phyloP scores from a whole-genome alignment of 2,888 invertebrate species.

The Ophion costatus region DNA sequence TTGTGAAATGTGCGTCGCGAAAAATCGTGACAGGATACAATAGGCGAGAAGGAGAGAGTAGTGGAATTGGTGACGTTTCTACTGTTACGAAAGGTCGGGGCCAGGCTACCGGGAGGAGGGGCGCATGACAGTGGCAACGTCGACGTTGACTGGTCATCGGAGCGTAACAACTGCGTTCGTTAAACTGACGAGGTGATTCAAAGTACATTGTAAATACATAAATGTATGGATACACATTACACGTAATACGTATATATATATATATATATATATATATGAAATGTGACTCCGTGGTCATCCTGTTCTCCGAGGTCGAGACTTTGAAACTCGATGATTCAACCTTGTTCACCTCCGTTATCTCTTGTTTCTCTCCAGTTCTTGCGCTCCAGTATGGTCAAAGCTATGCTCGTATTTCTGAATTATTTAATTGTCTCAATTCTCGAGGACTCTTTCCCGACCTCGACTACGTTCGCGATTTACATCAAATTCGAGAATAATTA shows the following conservation, averaged over 20 bases:
- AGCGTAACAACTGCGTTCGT: constrained; percentile 32
- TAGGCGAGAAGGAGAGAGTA: constrained; percentile 2
- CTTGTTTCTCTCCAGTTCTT: background rate
- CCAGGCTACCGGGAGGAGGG: background rate
- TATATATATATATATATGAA: background rate
- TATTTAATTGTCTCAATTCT: background rate
- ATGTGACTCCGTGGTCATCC: background rate
- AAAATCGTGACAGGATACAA: background rate
- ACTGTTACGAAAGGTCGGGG: constrained; percentile 37
- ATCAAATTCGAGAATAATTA: no score
- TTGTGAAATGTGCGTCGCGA: background rate
- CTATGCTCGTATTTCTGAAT: background rate
- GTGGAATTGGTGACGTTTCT: constrained; percentile 18
- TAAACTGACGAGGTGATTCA: constrained; percentile 36
- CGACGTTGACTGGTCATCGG: constrained; percentile 64
- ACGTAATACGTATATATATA: background rate
- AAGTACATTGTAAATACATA: background rate
- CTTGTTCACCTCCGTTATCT: constrained; percentile 13
- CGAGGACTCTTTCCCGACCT: no score
- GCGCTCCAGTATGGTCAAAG: background rate
- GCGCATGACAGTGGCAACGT: constrained; percentile 50
- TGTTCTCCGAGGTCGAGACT: constrained; percentile 61
- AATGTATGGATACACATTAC: background rate
- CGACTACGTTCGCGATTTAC: no score
- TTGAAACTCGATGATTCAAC: constrained; percentile 52